phyloP scores from a whole-genome alignment of 1,140 invertebrate species.

The Acromyrmex heyeri region DNA sequence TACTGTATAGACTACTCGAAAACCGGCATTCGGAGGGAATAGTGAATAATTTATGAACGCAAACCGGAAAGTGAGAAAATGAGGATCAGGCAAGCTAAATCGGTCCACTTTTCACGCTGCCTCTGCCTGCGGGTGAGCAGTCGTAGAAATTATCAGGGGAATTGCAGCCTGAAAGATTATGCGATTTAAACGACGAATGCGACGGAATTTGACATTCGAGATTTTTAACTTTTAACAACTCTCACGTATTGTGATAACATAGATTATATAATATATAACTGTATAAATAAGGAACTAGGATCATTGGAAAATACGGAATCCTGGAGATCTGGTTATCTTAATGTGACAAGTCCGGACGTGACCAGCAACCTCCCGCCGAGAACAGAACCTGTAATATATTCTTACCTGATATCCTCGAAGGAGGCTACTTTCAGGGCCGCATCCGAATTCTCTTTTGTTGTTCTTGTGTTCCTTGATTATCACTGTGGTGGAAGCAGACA shows the following conservation, averaged over 20 bases:
- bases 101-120: constrained; percentile 39
- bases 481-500: too few species aligned
- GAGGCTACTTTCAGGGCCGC: constrained; percentile 65
- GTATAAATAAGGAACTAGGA: too few species aligned
- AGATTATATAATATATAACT: too few species aligned
- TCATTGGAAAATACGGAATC: constrained; percentile 56
- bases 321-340: constrained; percentile 74
- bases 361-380: constrained; percentile 70
- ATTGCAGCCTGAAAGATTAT: constrained; percentile 39
- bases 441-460: neutral
- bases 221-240: neutral
- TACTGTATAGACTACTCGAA: constrained; percentile 15
- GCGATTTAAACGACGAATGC: constrained; percentile 6
- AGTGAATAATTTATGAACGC: constrained; percentile 51
- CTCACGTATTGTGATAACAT: too few species aligned
- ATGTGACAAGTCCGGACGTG: constrained; percentile 74
- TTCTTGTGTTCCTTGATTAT: too few species aligned
- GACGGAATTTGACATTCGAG: constrained; percentile 3
- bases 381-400: constrained; percentile 67
- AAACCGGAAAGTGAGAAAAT: neutral
- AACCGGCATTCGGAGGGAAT: neutral
- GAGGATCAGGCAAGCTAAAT: constrained; percentile 7
- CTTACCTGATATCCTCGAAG: constrained; percentile 69
- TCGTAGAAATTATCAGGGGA: constrained; percentile 6
- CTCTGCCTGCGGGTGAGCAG: constrained; percentile 1